Percentiles rank a stretch among this genome's conserved stretches.
phyloP scores from a whole-genome alignment of 2,888 invertebrate species.

The Thymelicus acteon region DNA sequence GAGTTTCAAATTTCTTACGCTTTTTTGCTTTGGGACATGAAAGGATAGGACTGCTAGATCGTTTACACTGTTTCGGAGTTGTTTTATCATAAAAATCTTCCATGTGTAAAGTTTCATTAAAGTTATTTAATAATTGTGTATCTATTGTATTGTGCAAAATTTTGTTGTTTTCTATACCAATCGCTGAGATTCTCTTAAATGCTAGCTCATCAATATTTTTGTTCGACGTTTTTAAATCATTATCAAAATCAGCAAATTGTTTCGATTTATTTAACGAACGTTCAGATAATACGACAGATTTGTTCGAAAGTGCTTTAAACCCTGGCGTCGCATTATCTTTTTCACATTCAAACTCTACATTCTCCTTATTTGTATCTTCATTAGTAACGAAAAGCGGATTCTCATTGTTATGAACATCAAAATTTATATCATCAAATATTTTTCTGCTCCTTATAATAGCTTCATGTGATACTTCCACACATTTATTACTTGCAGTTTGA shows the following conservation, averaged over 20 bases:
- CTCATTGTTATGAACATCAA: background rate
- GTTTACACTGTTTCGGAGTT: slow-evolving; percentile 54
- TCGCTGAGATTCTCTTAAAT: background rate
- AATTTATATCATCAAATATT: slow-evolving; percentile 48
- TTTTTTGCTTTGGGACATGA: slow-evolving; percentile 71
- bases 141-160: slow-evolving; percentile 54
- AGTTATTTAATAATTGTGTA: slow-evolving; percentile 70
- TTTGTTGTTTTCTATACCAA: slow-evolving; percentile 18
- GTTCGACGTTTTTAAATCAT: background rate
- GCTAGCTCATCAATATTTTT: background rate
- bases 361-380: slow-evolving; percentile 9
- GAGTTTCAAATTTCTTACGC: slow-evolving; percentile 63
- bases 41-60: slow-evolving; percentile 72
- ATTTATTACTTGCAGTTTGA: slow-evolving; percentile 55
- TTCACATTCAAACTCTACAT: slow-evolving; percentile 28
- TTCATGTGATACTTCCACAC: slow-evolving; percentile 52
- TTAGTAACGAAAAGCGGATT: background rate
- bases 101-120: slow-evolving; percentile 65
- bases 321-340: slow-evolving; percentile 32
- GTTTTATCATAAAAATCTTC: slow-evolving; percentile 62
- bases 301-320: slow-evolving; percentile 63
- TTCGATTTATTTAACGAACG: slow-evolving; percentile 49
- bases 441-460: slow-evolving; percentile 49
- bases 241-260: slow-evolving; percentile 1
- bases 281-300: slow-evolving; percentile 55